phyloP scores from a whole-genome alignment of 2,888 invertebrate genomes.

The Junonia oenone region DNA sequence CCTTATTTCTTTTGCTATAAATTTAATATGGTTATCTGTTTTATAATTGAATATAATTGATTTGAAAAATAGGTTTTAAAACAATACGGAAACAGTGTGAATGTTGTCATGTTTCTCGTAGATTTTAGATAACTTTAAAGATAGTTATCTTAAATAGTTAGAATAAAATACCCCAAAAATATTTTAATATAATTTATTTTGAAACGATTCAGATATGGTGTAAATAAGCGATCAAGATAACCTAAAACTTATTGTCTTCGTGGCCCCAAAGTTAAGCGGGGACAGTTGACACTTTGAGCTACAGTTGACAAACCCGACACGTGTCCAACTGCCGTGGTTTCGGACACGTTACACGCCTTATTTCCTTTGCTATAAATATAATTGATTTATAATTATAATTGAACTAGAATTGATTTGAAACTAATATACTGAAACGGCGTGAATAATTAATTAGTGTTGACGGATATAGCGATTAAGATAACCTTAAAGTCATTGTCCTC shows the following conservation, averaged over 20 bases:
- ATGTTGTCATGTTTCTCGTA: too few species aligned
- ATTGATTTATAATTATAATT: neutral
- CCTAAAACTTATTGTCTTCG: neutral
- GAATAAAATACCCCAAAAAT: too few species aligned
- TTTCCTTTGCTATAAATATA: neutral
- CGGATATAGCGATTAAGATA: neutral
- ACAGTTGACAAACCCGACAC: conserved; percentile 17
- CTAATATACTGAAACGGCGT: neutral
- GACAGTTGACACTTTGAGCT: conserved; percentile 13
- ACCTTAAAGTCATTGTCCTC: neutral
- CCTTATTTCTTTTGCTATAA: neutral
- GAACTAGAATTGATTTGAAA: neutral
- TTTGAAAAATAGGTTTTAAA: neutral
- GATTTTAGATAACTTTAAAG: too few species aligned
- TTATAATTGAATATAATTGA: neutral
- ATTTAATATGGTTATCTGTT: too few species aligned
- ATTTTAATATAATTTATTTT: too few species aligned
- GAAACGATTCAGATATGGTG: neutral
- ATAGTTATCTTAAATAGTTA: too few species aligned
- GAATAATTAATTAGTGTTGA: neutral
- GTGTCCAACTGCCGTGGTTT: conserved; percentile 31
- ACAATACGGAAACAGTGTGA: too few species aligned
- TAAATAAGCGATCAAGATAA: neutral
- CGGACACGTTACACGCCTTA: too few species aligned
- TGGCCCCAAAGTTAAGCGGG: conserved; percentile 8